Base-by-base conservation (phyloP, 2,888 invertebrate species). In the Cheilosia vernalis region DNA sequence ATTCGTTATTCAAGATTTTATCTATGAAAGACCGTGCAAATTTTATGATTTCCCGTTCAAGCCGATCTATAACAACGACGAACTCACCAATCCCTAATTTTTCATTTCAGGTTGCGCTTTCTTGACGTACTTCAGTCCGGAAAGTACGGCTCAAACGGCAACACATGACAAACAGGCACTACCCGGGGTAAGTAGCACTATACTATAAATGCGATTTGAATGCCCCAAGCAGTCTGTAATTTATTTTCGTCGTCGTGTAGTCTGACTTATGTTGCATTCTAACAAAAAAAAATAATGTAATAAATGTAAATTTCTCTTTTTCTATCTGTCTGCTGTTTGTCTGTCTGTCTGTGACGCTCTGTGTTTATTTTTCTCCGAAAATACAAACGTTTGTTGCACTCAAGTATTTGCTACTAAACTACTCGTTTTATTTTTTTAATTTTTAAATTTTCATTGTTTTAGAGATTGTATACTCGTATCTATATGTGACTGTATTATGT, bases 141-240 rank as follows among this genome's bases (percentile, higher is more conserved):
- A 98, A 93, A 98, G 97, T 94, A 98, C 98, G 76, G 61, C 76
- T 85, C 85, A 76, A 67, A 89, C 89, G 81, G 89, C 90, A 82
- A 96, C 98, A 92, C 98, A 99, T 95, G 98, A 99, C 94, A 98
- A 98, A 95, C 97, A 98, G 94, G 98, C 98, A 92, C 94, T 99
- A 94, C 98, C 98, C 93, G 98, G 98, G 97, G 98, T 99, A 93
- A 97, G 98, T 95, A 88, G 9, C 87, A 84, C 87, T 13, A 37
- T 13, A 37, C 30, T 40, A n/a, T 21, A 21, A 30, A 66, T 37
- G 51, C 56, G 19, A 69, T 55, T 70, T 40, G 2, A 53, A 17
- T n/a, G 47, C 40, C 37, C 24, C 47, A 70, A 61, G 47, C 17
- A 63, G 49, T 70, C 53, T 44, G 64, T 81, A 51, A 60, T 74